phyloP scores from a whole-genome alignment of 2,113 vertebrate species.

The Echinops telfairi region DNA sequence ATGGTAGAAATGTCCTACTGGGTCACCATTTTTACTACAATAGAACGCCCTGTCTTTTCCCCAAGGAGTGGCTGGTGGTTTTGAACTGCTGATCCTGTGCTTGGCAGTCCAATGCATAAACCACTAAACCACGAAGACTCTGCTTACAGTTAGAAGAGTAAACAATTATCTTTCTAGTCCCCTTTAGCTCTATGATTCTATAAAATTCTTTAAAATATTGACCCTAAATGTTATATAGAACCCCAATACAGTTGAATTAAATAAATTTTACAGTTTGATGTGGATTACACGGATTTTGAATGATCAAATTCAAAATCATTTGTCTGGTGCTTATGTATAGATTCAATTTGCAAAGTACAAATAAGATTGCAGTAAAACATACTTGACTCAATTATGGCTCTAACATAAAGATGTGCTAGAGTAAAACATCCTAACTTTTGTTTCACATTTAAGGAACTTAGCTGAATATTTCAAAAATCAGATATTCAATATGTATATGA shows the following conservation, averaged over 20 bases:
- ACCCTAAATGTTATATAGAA: slow-evolving; percentile 50
- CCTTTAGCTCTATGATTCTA: slow-evolving; percentile 51
- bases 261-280: slow-evolving; percentile 49
- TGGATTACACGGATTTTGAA: slow-evolving; percentile 24
- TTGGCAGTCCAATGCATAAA: no score
- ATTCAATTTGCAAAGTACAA: slow-evolving; percentile 65
- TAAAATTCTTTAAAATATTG: slow-evolving; percentile 50
- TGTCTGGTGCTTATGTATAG: background rate
- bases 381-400: slow-evolving; percentile 53
- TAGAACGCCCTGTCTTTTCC: no score
- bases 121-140: background rate
- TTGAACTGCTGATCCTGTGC: no score
- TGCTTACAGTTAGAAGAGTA: slow-evolving; percentile 50
- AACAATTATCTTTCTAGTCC: slow-evolving; percentile 59
- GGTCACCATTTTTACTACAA: no score
- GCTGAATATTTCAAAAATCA: slow-evolving; percentile 68
- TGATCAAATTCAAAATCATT: slow-evolving; percentile 65
- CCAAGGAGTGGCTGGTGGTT: no score
- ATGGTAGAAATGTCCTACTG: no score
- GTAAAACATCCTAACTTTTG: slow-evolving; percentile 65
- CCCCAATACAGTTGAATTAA: slow-evolving; percentile 49
- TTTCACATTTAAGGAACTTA: slow-evolving; percentile 66
- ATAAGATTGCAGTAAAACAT: slow-evolving; percentile 64
- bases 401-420: slow-evolving; percentile 61
- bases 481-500: slow-evolving; percentile 69